Evolutionary conservation across 2,888 invertebrate genomes (phyloP), one percentile per base, ranked within the genome.

Genomic region (Drosophila robusta): DNA sequence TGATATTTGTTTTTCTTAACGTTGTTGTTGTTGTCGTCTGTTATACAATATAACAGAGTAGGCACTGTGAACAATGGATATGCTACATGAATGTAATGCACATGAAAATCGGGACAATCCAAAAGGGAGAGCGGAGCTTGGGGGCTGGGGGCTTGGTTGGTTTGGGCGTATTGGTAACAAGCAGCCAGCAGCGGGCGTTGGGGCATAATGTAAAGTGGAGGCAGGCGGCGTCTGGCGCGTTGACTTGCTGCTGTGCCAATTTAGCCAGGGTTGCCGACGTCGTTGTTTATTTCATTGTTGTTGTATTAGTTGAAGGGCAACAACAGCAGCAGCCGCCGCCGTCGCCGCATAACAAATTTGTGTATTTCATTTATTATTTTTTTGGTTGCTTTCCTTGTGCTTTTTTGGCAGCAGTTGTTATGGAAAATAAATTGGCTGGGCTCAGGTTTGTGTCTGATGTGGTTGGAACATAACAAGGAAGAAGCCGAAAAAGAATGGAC

Each of bases 391-490:
- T 47, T 50, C 38, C 32, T 50, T 38, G 29, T 39, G 36, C 36
- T 46, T 42, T 56, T 5, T 36, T 60, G 42, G 45, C 38, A 52
- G 46, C 68, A 62, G 79, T 82, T 80, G 80, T 82, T 77, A 82
- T 79, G 80, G 80, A 77, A 82, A 82, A 82, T 80, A 80, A 80
- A 80, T 80, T 80, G 83, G 77, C 63, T 67, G 49, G 65, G 64
- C 58, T 78, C 73, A 80, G 75, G 76, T 75, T 74, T 62, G 63
- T 52, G 67, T 46, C 62, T 67, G 75, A 69, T 71, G 69, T 46
- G 61, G 64, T 57, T 39, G 45, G 61, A 58, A 56, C 50, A 51
- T 46, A 74, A 70, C 69, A 69, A 73, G 74, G 41, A 56, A 62
- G 38, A 44, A 26, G 44, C 52, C 61, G 26, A 52, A 47, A 61